Percentiles rank a stretch among this genome's conserved stretches.
These are phyloP conservation scores for Microctonus aethiopoides DNA, from an alignment of 2,888 invertebrate species.

Conservation along the genomic window DNA sequence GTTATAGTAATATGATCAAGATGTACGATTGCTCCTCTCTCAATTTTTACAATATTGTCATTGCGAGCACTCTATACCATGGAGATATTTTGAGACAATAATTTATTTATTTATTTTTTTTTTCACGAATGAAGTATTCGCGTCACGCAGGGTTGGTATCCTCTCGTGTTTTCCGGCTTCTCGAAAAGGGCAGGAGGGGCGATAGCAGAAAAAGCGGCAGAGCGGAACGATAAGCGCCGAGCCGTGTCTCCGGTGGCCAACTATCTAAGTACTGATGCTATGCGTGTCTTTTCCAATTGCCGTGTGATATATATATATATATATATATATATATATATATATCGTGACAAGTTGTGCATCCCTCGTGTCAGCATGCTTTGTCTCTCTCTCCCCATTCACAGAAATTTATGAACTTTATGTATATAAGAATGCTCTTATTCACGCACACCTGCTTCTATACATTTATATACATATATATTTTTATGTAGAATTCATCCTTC, in stretches of 20 bases:
- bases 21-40: background rate
- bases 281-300: conserved; percentile 15
- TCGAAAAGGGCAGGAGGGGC: conserved; percentile 3
- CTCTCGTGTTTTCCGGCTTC: background rate
- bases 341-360: conserved; percentile 16
- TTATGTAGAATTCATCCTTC: background rate
- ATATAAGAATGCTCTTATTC: conserved; percentile 17
- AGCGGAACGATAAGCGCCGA: conserved; percentile 61
- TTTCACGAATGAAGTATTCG: background rate
- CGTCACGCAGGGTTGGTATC: conserved; percentile 3
- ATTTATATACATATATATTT: conserved; percentile 2
- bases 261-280: background rate
- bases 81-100: background rate
- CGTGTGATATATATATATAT: conserved; percentile 42
- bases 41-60: background rate
- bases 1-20: too few species aligned
- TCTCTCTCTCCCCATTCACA: background rate
- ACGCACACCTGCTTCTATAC: conserved; percentile 36
- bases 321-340: conserved; percentile 37
- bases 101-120: background rate
- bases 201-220: conserved; percentile 50
- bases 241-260: conserved; percentile 59
- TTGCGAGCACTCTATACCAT: background rate
- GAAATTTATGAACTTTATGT: conserved; percentile 10
- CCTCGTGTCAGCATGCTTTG: background rate